phyloP scores from a whole-genome alignment of 2,113 vertebrate genomes.

The Miniopterus natalensis region DNA sequence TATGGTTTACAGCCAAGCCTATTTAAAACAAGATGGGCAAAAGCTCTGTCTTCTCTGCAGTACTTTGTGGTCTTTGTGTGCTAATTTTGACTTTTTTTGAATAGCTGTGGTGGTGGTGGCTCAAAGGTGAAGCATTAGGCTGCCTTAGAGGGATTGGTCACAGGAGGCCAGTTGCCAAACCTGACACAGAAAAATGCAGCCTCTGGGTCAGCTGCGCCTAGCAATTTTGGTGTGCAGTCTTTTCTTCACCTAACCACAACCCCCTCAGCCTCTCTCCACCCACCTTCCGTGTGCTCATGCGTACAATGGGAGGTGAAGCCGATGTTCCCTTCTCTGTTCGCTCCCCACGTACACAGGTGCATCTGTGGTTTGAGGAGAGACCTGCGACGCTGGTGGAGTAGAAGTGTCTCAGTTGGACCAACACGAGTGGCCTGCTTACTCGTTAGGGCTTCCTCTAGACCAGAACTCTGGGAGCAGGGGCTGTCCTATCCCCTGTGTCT shows the following conservation, averaged over 20 bases:
- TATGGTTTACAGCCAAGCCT: conserved; percentile 38
- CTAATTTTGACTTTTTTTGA: conserved; percentile 39
- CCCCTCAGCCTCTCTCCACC: too few relatives aligned
- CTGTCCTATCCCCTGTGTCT: background rate
- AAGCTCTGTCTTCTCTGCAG: background rate
- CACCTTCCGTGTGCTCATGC: accelerated
- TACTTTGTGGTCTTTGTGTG: background rate
- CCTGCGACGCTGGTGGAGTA: accelerated
- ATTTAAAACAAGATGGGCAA: conserved; percentile 29
- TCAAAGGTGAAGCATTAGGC: background rate
- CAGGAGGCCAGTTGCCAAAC: background rate
- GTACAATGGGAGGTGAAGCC: accelerated
- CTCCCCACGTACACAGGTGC: too few relatives aligned
- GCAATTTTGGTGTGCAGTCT: background rate
- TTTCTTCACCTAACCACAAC: background rate
- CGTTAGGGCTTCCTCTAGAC: background rate
- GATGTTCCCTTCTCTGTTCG: background rate
- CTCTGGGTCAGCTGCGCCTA: background rate
- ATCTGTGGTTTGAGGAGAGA: background rate
- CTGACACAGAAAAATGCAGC: background rate
- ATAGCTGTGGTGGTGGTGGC: background rate
- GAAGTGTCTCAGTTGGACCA: background rate
- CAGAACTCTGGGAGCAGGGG: background rate
- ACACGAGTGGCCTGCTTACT: background rate
- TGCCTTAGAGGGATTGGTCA: background rate